Conservation (phyloP, 2,888 invertebrate species). For the Formica aserva region DNA sequence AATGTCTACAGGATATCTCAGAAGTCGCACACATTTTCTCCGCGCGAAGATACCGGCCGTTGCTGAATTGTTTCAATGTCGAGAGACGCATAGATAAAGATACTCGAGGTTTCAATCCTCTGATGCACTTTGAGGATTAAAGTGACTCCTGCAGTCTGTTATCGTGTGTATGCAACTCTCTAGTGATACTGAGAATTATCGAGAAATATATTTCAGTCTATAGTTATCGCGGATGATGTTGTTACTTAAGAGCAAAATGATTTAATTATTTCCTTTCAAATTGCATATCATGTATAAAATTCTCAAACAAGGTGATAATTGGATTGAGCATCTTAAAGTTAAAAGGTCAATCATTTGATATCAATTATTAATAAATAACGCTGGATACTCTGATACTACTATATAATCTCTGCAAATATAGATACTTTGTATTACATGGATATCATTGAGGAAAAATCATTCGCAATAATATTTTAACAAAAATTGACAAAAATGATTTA, state of each 20-base stretch:
- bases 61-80: conserved; percentile 26
- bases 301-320: conserved; percentile 21
- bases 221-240: conserved; percentile 1
- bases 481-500: neutral
- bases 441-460: neutral
- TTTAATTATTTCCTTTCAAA: neutral
- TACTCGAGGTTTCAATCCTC: conserved; percentile 8
- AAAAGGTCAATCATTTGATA: conserved; percentile 15
- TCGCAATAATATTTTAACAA: neutral
- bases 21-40: conserved; percentile 20
- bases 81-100: conserved; percentile 28
- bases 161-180: conserved; percentile 14
- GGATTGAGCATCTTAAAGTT: neutral
- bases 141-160: conserved; percentile 9
- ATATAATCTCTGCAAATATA: neutral
- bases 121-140: conserved; percentile 31
- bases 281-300: neutral
- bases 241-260: neutral
- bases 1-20: conserved; percentile 51
- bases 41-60: neutral
- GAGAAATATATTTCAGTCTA: conserved; percentile 26
- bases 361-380: neutral
- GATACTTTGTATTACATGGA: neutral
- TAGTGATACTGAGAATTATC: neutral
- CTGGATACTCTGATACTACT: conserved; percentile 1